A percentile compares a stretch with the other conserved stretches of the same genome.
Evolutionary conservation across 2,888 invertebrate species (phyloP).

Genomic region (Mycalesis mineus): DNA sequence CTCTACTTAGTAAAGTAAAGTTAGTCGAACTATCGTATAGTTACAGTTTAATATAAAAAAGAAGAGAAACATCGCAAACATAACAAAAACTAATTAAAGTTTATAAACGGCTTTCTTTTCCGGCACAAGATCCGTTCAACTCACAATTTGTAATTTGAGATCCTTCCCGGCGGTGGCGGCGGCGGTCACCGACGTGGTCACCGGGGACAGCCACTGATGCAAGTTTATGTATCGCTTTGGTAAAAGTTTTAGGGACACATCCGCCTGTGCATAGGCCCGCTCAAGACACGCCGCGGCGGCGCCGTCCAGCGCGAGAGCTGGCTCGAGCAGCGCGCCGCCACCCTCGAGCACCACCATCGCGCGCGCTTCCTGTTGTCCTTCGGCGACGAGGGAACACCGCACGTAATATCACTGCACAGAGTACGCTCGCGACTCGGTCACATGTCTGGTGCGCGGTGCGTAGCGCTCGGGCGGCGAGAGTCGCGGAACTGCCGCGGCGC

Average conservation of each 20-base stretch:
- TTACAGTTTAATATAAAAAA: neutral
- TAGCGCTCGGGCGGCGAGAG: slow-evolving; percentile 58
- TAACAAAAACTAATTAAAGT: slow-evolving; percentile 18
- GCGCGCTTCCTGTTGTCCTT: slow-evolving; percentile 15
- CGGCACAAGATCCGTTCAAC: slow-evolving; percentile 29
- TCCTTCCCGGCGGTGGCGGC: slow-evolving; percentile 83
- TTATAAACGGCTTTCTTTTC: slow-evolving; percentile 15
- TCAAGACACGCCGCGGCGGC: slow-evolving; percentile 84
- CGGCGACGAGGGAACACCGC: slow-evolving; percentile 43
- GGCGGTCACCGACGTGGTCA: slow-evolving; percentile 76
- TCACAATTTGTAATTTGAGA: slow-evolving; percentile 87
- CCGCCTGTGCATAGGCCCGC: slow-evolving; percentile 87
- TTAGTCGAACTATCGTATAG: neutral
- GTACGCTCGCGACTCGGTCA: slow-evolving; percentile 51
- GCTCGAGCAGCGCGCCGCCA: slow-evolving; percentile 71
- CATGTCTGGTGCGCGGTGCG: slow-evolving; percentile 60
- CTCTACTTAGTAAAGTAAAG: neutral
- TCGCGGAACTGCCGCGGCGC: slow-evolving; percentile 67
- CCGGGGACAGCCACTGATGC: slow-evolving; percentile 93
- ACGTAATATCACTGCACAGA: slow-evolving; percentile 53
- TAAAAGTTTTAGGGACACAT: slow-evolving; percentile 91
- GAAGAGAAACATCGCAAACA: slow-evolving; percentile 5
- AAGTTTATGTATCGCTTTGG: slow-evolving; percentile 93
- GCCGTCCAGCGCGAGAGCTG: slow-evolving; percentile 85
- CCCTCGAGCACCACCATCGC: slow-evolving; percentile 76